Percentiles rank a stretch among this genome's conserved stretches.
These are phyloP conservation scores for Pygocentrus nattereri DNA, from an alignment of 2,797 vertebrate species.

Conservation along the genomic window DNA sequence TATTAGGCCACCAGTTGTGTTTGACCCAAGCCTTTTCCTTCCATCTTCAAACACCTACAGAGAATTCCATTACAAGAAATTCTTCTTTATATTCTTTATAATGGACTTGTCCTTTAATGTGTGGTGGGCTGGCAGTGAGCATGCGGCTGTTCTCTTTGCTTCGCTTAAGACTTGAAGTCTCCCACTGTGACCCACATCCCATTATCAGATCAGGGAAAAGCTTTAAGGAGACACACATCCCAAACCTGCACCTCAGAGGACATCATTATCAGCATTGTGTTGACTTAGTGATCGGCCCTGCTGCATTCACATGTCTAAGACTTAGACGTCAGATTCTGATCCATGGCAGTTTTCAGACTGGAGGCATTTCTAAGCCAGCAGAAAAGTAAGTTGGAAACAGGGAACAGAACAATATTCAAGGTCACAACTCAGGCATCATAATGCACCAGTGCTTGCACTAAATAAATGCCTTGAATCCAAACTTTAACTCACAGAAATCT, in stretches of 20 bases:
- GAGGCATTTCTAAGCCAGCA: neutral
- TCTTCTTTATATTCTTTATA: neutral
- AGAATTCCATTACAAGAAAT: constrained; percentile 8
- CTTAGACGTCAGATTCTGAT: neutral
- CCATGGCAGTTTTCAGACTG: neutral
- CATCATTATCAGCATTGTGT: neutral
- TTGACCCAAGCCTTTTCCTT: neutral
- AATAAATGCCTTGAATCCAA: neutral
- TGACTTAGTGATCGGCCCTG: neutral
- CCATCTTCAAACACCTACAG: neutral
- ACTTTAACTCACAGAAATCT: neutral
- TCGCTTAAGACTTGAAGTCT: neutral
- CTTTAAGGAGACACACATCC: neutral
- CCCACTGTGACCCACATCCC: constrained; percentile 13
- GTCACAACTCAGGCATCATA: neutral
- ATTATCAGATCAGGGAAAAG: constrained; percentile 1
- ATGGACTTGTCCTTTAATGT: constrained; percentile 2
- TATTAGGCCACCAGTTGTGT: neutral
- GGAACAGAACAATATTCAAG: neutral
- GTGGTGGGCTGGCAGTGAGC: neutral
- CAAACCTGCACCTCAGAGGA: neutral
- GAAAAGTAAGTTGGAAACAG: neutral
- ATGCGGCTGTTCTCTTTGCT: neutral
- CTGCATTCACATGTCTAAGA: neutral
- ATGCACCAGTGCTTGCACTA: neutral